Percentiles rank a stretch among this genome's conserved stretches.
These are phyloP conservation scores for Mamestra brassicae DNA, from an alignment of 2,888 invertebrate genomes.

Conservation along the genomic window DNA sequence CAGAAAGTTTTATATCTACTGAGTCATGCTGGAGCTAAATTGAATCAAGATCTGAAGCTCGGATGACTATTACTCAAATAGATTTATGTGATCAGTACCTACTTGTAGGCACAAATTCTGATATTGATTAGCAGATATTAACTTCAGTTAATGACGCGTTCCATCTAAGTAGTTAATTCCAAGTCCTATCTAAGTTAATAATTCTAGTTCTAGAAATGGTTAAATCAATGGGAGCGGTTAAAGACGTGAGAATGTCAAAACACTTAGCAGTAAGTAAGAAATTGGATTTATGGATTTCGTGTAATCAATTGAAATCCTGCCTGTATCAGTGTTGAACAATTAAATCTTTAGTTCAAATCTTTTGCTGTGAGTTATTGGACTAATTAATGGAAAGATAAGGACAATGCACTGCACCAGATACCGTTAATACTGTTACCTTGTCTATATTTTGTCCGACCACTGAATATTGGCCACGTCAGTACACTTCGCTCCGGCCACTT, in stretches of 20 bases:
- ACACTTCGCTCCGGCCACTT: slow-evolving; percentile 46
- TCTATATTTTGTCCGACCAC: slow-evolving; percentile 22
- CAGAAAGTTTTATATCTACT: slow-evolving; percentile 59
- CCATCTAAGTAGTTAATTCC: slow-evolving; percentile 1
- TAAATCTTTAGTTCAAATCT: slow-evolving; percentile 54
- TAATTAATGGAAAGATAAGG: slow-evolving; percentile 58
- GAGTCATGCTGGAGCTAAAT: slow-evolving; percentile 68
- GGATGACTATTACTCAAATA: slow-evolving; percentile 59
- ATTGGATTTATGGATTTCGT: slow-evolving; percentile 44
- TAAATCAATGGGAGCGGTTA: slow-evolving; percentile 6
- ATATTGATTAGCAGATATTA: slow-evolving; percentile 54
- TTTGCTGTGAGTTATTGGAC: slow-evolving; percentile 53
- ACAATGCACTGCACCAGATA: slow-evolving; percentile 36
- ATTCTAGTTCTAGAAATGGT: background rate
- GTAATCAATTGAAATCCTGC: slow-evolving; percentile 37
- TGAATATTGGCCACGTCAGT: slow-evolving; percentile 43
- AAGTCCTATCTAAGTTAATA: slow-evolving; percentile 5
- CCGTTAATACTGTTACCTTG: slow-evolving; percentile 16
- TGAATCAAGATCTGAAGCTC: slow-evolving; percentile 65
- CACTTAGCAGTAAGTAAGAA: slow-evolving; percentile 24
- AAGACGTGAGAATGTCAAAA: slow-evolving; percentile 20
- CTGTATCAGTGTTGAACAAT: slow-evolving; percentile 51
- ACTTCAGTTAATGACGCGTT: slow-evolving; percentile 29
- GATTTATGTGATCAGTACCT: slow-evolving; percentile 54
- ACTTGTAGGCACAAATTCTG: slow-evolving; percentile 35